These are phyloP conservation scores for Eptesicus fuscus DNA, from an alignment of 2,113 vertebrate species.

Conservation along the genomic window DNA sequence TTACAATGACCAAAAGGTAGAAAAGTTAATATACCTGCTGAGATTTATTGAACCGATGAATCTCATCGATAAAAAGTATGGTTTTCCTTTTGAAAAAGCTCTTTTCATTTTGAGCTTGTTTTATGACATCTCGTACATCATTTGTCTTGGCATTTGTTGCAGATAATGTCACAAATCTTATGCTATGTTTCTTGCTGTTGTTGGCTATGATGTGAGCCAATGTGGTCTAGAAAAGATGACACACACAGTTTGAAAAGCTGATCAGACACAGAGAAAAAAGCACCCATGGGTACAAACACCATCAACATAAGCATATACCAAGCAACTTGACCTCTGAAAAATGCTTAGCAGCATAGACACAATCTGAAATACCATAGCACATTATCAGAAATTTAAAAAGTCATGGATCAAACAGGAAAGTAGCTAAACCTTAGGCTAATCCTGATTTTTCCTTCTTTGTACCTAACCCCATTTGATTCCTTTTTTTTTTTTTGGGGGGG, in stretches of 20 bases:
- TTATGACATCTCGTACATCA: conserved; percentile 95
- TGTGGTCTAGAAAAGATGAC: conserved; percentile 88
- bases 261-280: background rate
- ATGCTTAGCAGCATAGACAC: background rate
- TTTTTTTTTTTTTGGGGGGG: background rate
- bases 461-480: background rate
- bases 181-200: conserved; percentile 88
- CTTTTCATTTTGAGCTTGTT: conserved; percentile 95
- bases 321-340: background rate
- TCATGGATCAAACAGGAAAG: background rate
- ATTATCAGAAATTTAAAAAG: background rate
- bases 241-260: background rate
- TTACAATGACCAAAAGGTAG: background rate
- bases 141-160: conserved; percentile 92
- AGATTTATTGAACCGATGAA: conserved; percentile 98
- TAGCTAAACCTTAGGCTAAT: background rate
- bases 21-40: conserved; percentile 89
- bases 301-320: background rate
- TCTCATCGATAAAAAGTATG: conserved; percentile 98
- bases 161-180: conserved; percentile 92
- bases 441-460: background rate
- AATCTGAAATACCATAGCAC: background rate
- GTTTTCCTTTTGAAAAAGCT: conserved; percentile 96
- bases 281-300: background rate
- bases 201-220: conserved; percentile 96